A percentile compares a stretch with the other conserved stretches of the same genome.
Conservation (phyloP, 2,113 vertebrate genomes). For the Mola mola region DNA sequence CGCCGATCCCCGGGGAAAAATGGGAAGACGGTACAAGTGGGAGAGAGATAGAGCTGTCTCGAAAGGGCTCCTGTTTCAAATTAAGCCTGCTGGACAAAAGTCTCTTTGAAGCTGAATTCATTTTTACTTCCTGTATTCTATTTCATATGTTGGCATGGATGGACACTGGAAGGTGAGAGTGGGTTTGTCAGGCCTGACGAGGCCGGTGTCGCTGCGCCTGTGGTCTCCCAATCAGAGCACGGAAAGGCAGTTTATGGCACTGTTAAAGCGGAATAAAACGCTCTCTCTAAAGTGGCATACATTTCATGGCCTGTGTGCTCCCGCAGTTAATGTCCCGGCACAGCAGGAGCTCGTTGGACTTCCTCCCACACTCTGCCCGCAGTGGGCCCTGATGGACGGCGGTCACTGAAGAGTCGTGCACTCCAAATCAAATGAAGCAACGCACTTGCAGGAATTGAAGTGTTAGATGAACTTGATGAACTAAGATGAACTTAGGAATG, state of each 20-base stretch:
- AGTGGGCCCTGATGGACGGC: slow-evolving; percentile 27
- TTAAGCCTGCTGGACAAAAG: slow-evolving; percentile 71
- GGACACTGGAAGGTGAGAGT: not conserved
- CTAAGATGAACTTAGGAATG: no score
- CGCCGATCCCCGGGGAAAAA: slow-evolving; percentile 66
- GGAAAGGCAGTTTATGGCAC: slow-evolving; percentile 66
- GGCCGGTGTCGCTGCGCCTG: slow-evolving; percentile 48
- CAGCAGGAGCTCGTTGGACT: slow-evolving; percentile 46
- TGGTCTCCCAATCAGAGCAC: slow-evolving; percentile 48
- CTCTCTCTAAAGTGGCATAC: slow-evolving; percentile 52
- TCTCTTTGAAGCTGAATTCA: slow-evolving; percentile 36
- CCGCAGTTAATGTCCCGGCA: slow-evolving; percentile 56
- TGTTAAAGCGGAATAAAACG: slow-evolving; percentile 70
- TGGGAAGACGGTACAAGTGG: slow-evolving; percentile 53
- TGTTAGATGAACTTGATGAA: no score
- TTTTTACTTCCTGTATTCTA: slow-evolving; percentile 23
- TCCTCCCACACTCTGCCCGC: slow-evolving; percentile 37
- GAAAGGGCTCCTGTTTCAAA: slow-evolving; percentile 74
- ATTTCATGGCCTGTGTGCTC: slow-evolving; percentile 61
- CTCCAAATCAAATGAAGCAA: slow-evolving; percentile 25
- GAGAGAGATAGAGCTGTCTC: slow-evolving; percentile 75
- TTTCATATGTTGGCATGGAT: not conserved
- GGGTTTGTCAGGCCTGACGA: not conserved
- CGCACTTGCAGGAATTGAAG: no score
- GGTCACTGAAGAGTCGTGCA: slow-evolving; percentile 31